Conservation (phyloP, 1,140 invertebrate genomes). For the Drosophila subobscura region DNA sequence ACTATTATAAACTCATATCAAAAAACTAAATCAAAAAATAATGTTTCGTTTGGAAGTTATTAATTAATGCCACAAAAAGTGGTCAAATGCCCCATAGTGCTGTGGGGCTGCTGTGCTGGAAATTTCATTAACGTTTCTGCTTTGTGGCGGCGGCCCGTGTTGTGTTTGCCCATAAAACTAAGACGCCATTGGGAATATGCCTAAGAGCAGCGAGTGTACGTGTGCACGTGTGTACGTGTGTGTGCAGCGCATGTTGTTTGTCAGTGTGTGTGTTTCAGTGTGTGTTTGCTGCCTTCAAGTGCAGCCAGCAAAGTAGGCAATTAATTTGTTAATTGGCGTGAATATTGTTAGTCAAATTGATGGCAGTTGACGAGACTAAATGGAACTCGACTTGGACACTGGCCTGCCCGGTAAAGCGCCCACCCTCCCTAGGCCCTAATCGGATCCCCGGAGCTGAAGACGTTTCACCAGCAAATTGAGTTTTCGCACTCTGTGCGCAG, state of each 20-base stretch:
- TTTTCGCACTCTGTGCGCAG: slow-evolving; percentile 45
- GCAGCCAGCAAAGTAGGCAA: slow-evolving; percentile 68
- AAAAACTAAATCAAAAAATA: no score
- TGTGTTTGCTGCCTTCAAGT: slow-evolving; percentile 44
- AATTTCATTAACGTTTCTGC: slow-evolving; percentile 71
- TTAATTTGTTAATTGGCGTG: slow-evolving; percentile 76
- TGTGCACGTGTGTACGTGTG: slow-evolving; percentile 2
- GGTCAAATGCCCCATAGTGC: no score
- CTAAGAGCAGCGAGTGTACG: slow-evolving; percentile 7
- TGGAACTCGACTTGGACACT: no score
- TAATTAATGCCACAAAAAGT: no score
- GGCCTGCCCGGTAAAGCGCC: no score
- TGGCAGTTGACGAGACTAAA: slow-evolving; percentile 47
- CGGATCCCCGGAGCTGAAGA: no score
- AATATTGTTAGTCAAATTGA: slow-evolving; percentile 70
- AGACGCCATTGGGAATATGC: slow-evolving; percentile 68
- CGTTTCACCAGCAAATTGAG: slow-evolving; percentile 54
- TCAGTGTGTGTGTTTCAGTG: slow-evolving; percentile 6
- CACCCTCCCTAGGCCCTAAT: no score
- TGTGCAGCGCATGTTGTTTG: background rate
- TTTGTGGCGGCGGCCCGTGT: slow-evolving; percentile 37
- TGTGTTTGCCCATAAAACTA: slow-evolving; percentile 64
- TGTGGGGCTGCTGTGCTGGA: slow-evolving; percentile 30
- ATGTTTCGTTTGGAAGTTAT: no score
- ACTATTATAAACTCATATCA: no score